These are phyloP conservation scores for Sceloporus tristichus DNA, from an alignment of 2,113 vertebrate species.

Conservation along the genomic window DNA sequence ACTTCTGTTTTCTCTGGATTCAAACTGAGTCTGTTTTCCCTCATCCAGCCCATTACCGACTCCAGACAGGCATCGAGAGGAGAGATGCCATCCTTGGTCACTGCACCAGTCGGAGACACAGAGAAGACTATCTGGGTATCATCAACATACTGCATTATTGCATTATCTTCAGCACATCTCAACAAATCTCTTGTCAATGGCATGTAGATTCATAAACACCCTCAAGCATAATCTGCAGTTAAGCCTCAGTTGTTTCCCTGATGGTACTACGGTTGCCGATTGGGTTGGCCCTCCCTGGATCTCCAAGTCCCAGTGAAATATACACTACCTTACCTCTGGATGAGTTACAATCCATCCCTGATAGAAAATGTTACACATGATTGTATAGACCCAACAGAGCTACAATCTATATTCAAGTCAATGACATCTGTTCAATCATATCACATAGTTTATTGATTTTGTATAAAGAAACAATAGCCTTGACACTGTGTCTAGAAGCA, in stretches of 20 bases:
- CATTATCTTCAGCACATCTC: not conserved
- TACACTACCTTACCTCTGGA: not conserved
- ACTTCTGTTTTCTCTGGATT: too few species aligned
- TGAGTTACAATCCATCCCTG: not conserved
- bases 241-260: too few species aligned
- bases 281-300: not conserved
- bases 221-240: too few species aligned
- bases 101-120: too few species aligned
- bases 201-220: too few species aligned
- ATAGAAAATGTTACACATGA: not conserved
- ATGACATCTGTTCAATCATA: not conserved
- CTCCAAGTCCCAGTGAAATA: not conserved
- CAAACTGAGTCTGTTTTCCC: too few species aligned
- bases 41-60: too few species aligned
- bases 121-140: too few species aligned
- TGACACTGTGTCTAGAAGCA: not conserved
- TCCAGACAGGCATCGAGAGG: too few species aligned
- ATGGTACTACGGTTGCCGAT: too few species aligned
- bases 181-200: not conserved
- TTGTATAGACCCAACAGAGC: not conserved
- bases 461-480: constrained; percentile 3
- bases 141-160: too few species aligned
- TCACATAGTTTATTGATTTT: constrained; percentile 5
- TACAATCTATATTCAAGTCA: constrained; percentile 5
- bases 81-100: too few species aligned